These are phyloP conservation scores for Burhinus oedicnemus DNA, from an alignment of 2,113 vertebrate genomes.

Conservation along the genomic window DNA sequence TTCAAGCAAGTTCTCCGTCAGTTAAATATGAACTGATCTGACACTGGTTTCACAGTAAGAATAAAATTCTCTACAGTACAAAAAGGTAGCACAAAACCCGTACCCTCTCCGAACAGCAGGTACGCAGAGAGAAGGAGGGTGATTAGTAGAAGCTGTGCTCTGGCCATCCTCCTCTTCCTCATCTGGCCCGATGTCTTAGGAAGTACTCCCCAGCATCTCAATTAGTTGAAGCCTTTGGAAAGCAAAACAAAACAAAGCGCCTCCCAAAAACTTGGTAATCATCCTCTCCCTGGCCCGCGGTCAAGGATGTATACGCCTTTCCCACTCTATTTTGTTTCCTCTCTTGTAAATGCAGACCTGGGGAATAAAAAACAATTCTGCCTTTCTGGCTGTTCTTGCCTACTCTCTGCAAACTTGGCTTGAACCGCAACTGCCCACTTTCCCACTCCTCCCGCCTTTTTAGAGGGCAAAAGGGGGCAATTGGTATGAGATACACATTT, in stretches of 20 bases:
- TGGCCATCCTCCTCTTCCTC: background rate
- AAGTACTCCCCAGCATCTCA: background rate
- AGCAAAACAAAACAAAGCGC: background rate
- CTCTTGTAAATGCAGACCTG: background rate
- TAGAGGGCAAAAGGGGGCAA: background rate
- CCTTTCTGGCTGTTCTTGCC: background rate
- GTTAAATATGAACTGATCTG: conserved; percentile 11
- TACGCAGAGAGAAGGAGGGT: background rate
- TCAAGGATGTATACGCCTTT: background rate
- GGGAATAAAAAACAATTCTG: background rate
- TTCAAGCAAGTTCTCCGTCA: background rate
- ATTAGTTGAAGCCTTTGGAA: background rate
- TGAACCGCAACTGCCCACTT: background rate
- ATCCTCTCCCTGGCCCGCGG: background rate
- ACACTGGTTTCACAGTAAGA: background rate
- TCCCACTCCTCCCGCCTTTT: rapidly evolving
- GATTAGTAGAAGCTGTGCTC: background rate
- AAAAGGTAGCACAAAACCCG: background rate
- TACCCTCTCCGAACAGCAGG: background rate
- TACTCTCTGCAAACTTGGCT: background rate
- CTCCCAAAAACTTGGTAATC: background rate
- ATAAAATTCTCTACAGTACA: background rate
- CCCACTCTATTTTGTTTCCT: background rate
- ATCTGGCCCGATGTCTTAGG: background rate
- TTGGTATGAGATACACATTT: background rate